Base-by-base conservation (phyloP, 2,113 vertebrate genomes). In the Poecilia latipinna region DNA sequence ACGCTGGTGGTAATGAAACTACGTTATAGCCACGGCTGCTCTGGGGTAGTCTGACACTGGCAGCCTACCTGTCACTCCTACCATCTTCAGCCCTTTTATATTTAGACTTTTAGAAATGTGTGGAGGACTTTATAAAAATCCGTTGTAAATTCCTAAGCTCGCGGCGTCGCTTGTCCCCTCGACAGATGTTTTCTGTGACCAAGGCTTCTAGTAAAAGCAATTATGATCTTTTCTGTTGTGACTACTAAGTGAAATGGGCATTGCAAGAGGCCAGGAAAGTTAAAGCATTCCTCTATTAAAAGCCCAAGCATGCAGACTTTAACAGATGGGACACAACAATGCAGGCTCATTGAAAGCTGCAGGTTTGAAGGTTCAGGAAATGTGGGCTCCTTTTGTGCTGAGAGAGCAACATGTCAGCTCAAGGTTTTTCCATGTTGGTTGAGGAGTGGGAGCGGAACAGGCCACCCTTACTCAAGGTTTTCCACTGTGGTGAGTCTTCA, bases 391-490 rank as follows among this genome's bases (percentile, higher is more conserved):
- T 83, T 81, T 83, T 87, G 62, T 87, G 91, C 91, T 94, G 88
- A 91, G 83, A 68, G 77, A 82, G 91, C 86, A 75, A 71, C 82
- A 61, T 85, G 91, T 91, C 88, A 87, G 85, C 86, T 74, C 84
- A 57, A 79, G 81, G 83, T 89, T 93, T 93, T 93, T 92, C 91
- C 91, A 91, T 92, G 86, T 90, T 72, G 87, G 90, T 90, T 88
- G 84, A 68, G 57, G 82, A 82, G 74, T 70, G 69, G 87, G 87
- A 82, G 86, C 76, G 73, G 73, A 70, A 72, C 65, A 74, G 83
- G 86, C 91, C 88, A 90, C 89, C 86, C 89, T 92, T 61, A 75
- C 80, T 78, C 84, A 86, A 75, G 84, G 70, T 91, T 92, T 93
- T 93, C 90, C 91, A 91, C 88, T 65, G 86, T 61, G 91, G 89